Conservation (phyloP, 2,113 vertebrate genomes). For the Cepphus grylle region DNA sequence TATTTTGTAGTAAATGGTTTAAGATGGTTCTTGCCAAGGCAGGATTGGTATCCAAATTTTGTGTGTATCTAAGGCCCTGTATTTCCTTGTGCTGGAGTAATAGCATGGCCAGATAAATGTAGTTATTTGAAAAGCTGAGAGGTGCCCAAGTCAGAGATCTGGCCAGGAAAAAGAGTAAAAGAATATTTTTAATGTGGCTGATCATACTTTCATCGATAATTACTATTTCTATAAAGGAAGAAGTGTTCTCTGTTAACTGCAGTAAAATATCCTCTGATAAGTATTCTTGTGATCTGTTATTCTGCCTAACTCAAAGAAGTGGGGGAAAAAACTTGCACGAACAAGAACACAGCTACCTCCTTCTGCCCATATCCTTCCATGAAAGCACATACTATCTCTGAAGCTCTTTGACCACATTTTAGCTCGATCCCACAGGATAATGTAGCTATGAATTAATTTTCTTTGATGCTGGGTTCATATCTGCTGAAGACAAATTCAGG, state of each 20-base stretch:
- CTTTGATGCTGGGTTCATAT: not conserved
- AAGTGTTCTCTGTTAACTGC: not conserved
- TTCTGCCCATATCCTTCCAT: not conserved
- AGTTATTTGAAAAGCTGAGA: not conserved
- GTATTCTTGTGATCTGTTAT: not conserved
- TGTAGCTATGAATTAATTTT: not conserved
- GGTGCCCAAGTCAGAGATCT: not conserved
- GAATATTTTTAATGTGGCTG: not conserved
- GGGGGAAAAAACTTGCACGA: not conserved
- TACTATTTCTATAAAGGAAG: not conserved
- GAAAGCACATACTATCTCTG: not conserved
- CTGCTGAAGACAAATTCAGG: not conserved
- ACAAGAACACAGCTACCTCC: not conserved
- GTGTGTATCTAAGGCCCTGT: not conserved
- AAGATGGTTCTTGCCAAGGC: not conserved
- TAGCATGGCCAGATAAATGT: not conserved
- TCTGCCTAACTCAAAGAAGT: not conserved
- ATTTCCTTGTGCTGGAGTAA: not conserved
- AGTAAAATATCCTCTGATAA: not conserved
- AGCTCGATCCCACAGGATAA: not conserved
- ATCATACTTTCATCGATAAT: not conserved
- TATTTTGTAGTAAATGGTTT: not conserved
- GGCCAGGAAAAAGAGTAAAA: not conserved
- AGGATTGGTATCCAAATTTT: not conserved
- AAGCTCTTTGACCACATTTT: not conserved